Conservation (phyloP, 2,113 vertebrate genomes). For the Oncorhynchus keta region DNA sequence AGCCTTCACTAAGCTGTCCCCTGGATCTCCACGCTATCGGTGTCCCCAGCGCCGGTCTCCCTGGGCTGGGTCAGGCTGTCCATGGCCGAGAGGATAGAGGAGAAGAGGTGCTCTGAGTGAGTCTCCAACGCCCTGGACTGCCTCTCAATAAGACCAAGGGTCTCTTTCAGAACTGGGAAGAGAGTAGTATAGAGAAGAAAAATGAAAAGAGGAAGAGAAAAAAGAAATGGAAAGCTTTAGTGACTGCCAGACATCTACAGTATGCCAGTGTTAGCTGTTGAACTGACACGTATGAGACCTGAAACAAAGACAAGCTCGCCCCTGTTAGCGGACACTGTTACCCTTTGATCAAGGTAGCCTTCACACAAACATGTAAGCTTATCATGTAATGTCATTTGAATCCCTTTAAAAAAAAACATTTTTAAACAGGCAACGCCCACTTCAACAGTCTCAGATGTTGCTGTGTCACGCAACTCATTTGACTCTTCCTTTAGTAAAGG, state of each 20-base stretch:
- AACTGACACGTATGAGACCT: not conserved
- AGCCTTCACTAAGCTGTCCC: not conserved
- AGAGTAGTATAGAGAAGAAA: not conserved
- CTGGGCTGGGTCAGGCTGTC: constrained; percentile 55
- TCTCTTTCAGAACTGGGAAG: constrained; percentile 82
- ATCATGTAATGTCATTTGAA: not conserved
- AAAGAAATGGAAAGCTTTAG: not conserved
- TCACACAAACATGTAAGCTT: not conserved
- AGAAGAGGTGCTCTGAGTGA: constrained; percentile 75
- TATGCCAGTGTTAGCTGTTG: not conserved
- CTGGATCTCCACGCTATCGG: not conserved
- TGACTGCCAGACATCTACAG: constrained; percentile 3
- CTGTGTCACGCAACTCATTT: not conserved
- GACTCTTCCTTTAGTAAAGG: no score
- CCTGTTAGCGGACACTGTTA: not conserved
- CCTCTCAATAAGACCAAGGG: constrained; percentile 77
- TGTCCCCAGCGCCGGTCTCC: not conserved
- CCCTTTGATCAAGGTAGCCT: not conserved
- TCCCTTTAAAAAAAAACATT: no score
- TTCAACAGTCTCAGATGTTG: not conserved
- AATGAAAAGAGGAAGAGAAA: no score
- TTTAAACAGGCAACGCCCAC: not conserved
- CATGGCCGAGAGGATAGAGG: constrained; percentile 78
- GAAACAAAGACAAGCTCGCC: not conserved
- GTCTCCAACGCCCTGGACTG: constrained; percentile 78